Percentiles rank a stretch among this genome's conserved stretches.
phyloP scores from a whole-genome alignment of 2,113 vertebrate species.

The Chunga burmeisteri region DNA sequence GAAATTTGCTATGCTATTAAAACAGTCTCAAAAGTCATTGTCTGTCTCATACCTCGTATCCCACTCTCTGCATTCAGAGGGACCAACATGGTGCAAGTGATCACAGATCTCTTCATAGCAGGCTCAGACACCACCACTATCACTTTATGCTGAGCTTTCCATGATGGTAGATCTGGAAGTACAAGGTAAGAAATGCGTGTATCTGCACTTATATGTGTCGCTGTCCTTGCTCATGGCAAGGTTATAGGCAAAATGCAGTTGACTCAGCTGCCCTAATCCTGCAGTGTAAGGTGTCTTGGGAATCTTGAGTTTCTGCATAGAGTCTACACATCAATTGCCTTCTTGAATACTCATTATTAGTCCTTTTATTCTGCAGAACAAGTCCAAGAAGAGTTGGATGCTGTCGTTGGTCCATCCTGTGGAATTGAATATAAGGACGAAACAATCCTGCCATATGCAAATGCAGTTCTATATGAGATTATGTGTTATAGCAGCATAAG shows the following conservation, averaged over 20 bases:
- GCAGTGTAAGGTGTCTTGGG: neutral
- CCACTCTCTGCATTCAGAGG: neutral
- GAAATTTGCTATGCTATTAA: neutral
- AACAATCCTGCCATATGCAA: neutral
- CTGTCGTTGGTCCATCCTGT: neutral
- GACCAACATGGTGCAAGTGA: constrained; percentile 12
- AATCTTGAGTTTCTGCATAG: neutral
- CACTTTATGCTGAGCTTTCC: constrained; percentile 40
- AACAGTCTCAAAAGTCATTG: neutral
- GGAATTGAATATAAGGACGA: neutral
- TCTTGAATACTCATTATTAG: neutral
- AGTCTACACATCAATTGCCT: neutral
- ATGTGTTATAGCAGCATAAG: neutral
- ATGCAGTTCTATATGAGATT: neutral
- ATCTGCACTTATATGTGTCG: fast-evolving
- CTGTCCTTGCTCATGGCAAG: neutral
- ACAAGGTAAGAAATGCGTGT: neutral
- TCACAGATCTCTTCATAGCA: constrained; percentile 25
- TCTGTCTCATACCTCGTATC: neutral
- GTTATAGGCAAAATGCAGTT: neutral
- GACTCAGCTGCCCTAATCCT: neutral
- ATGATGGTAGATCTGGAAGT: constrained; percentile 8
- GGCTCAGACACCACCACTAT: constrained; percentile 36
- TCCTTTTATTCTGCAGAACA: neutral
- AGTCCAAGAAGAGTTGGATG: neutral